phyloP scores from a whole-genome alignment of 2,888 invertebrate species.

The Euplexia lucipara region DNA sequence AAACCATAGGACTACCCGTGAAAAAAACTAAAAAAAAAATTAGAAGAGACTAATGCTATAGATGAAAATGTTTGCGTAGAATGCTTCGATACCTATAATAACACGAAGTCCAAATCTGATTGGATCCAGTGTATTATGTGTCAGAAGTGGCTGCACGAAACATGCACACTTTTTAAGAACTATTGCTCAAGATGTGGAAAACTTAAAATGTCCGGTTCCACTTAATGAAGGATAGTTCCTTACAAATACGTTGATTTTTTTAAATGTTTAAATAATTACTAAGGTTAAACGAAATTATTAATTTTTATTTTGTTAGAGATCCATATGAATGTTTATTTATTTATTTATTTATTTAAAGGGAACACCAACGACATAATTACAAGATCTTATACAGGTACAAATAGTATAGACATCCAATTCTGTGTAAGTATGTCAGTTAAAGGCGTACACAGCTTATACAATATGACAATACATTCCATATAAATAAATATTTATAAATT shows the following conservation, averaged over 20 bases:
- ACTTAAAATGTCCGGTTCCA: conserved; percentile 1
- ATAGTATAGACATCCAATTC: no score
- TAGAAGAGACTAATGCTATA: background rate
- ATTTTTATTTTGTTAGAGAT: conserved; percentile 6
- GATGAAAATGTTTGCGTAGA: background rate
- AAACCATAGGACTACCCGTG: background rate
- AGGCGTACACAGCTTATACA: no score
- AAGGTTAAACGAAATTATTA: conserved; percentile 7
- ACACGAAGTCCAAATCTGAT: no score
- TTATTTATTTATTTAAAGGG: no score
- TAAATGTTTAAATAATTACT: conserved; percentile 1
- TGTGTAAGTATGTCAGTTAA: no score
- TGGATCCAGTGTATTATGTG: no score
- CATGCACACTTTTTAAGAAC: background rate
- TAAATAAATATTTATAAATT: no score
- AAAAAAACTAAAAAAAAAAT: background rate
- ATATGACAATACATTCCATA: no score
- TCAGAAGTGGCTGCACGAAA: background rate
- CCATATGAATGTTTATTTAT: background rate
- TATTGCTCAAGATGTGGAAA: conserved; percentile 1
- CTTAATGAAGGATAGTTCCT: conserved; percentile 4
- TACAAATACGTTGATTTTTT: conserved; percentile 3
- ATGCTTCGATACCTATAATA: no score
- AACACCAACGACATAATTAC: no score
- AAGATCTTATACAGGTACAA: no score